Evolutionary conservation across 2,888 invertebrate species (phyloP).

Genomic region (Nomada fabriciana): DNA sequence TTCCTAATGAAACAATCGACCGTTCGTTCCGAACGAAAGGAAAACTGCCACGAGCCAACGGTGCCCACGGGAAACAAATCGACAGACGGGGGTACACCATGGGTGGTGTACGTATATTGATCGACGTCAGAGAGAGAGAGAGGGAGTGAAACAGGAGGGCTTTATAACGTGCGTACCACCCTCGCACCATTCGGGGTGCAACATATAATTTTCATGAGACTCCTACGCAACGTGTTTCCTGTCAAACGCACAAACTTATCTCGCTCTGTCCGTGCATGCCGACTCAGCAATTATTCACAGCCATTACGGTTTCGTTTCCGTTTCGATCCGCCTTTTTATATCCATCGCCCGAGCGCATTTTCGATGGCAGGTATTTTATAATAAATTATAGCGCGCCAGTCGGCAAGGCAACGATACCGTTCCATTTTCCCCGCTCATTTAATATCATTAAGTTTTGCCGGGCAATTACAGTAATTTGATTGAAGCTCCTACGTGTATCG

Average conservation of each 20-base stretch:
- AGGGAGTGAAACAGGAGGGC: slow-evolving; percentile 41
- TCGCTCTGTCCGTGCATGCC: background rate
- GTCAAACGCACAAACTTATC: slow-evolving; percentile 55
- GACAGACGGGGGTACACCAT: slow-evolving; percentile 69
- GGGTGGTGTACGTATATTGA: slow-evolving; percentile 80
- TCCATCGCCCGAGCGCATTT: background rate
- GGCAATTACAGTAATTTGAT: too few relatives aligned
- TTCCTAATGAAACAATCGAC: background rate
- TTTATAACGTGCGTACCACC: slow-evolving; percentile 73
- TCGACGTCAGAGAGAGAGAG: slow-evolving; percentile 25
- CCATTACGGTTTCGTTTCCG: slow-evolving; percentile 21
- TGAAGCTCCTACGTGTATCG: too few relatives aligned
- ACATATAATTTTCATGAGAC: slow-evolving; percentile 57
- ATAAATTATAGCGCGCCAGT: background rate
- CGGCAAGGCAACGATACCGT: background rate
- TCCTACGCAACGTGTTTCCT: slow-evolving; percentile 47
- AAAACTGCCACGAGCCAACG: background rate
- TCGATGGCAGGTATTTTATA: background rate
- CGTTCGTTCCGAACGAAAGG: background rate
- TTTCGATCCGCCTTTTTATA: background rate
- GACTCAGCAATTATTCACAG: slow-evolving; percentile 36
- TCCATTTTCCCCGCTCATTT: background rate
- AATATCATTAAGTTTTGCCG: too few relatives aligned
- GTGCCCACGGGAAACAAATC: slow-evolving; percentile 56
- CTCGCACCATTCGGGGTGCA: slow-evolving; percentile 54